Evolutionary conservation across 2,797 vertebrate species (phyloP), one percentile per base, ranked within the genome.

Genomic region (Anguilla marmorata): DNA sequence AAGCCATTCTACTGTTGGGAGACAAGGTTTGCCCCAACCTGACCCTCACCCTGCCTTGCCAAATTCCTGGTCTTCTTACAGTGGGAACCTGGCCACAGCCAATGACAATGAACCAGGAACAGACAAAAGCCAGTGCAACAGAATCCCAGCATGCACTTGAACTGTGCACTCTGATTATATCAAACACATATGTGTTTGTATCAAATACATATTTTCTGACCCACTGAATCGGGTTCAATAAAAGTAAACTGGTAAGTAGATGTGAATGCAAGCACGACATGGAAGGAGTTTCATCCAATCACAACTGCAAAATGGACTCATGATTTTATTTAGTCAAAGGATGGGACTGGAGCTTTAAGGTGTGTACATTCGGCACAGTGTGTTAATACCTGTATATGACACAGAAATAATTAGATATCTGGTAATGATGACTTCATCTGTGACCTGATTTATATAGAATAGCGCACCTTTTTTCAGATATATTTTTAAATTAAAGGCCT

Each of bases 1-100:
- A 86, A 76, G 19, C 12, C 30, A 74, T 30, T 74, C 60, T 80
- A 58, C 52, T 84, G 63, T 79, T 66, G 63, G 27, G 58, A 79
- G 58, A 52, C 37, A 63, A 19, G 16, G 30, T 50, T 56, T 63
- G 37, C 69, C 54, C 72, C 24, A 27, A 45, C 54, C 33, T 12
- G 24, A 33, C 52, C 58, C 63, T 3, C 11, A 56, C 45, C 50
- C 33, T 27, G n/a, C 33, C 48, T 21, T 5, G 33, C 33, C 72
- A 19, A 37, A 76, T 76, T 37, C 72, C 72, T 74, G 12, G 30
- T 74, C 27, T 74, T 30, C 30, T 12, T 33, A 14, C 69, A 76
- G 9, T 37, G 30, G 74, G 14, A 76, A 76, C 33, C 11, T 14
- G 33, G 4, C 33, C 30, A 76, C 9, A 41, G 33, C 19, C 45